Percentiles rank a stretch among this genome's conserved stretches.
phyloP scores from a whole-genome alignment of 2,888 invertebrate genomes.

The Lasius platythorax region DNA sequence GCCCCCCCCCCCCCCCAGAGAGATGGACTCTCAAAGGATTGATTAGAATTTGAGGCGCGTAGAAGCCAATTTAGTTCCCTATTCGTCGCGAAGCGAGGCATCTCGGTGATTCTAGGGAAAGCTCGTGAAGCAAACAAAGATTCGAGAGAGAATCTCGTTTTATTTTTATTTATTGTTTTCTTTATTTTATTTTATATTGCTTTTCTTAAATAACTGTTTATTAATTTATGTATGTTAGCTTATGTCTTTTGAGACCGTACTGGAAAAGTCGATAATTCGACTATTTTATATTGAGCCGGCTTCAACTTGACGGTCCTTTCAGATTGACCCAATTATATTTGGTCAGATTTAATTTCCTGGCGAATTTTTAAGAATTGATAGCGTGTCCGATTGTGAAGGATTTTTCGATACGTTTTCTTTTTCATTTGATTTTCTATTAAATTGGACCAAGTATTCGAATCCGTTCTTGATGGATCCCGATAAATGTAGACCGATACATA shows the following conservation, averaged over 20 bases:
- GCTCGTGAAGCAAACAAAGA: neutral
- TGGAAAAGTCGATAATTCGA: neutral
- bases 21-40: constrained; percentile 6
- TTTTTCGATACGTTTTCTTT: neutral
- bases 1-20: neutral
- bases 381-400: neutral
- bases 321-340: constrained; percentile 4
- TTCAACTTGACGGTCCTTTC: neutral
- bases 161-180: neutral
- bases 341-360: neutral
- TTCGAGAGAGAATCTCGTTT: neutral
- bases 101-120: neutral
- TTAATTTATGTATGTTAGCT: neutral
- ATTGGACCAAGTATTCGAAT: neutral
- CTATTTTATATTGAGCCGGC: neutral
- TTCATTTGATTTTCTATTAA: neutral
- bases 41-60: constrained; percentile 30
- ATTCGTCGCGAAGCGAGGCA: constrained; percentile 10
- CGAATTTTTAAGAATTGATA: neutral
- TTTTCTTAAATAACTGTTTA: neutral
- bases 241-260: neutral
- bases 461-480: neutral
- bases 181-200: constrained; percentile 2
- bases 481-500: neutral
- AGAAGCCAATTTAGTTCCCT: constrained; percentile 31